Base-by-base conservation (phyloP, 2,113 vertebrate genomes). In the Callocephalon fimbriatum region DNA sequence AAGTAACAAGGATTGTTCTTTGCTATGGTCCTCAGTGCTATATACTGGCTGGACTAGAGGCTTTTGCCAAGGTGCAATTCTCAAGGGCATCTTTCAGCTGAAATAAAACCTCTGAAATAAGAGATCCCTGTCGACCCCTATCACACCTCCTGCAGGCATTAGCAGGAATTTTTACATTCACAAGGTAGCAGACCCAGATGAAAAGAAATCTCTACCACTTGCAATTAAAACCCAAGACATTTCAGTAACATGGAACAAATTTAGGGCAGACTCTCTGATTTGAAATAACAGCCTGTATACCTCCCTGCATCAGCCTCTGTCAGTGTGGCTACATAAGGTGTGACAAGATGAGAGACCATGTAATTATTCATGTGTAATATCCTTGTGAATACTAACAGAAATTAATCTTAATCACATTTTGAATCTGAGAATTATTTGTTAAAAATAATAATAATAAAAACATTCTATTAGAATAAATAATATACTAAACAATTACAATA, bases 91-190 rank as follows among this genome's bases (percentile, higher is more conserved):
- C 63, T 77, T 93, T 83, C 66, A 71, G 51, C 38, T 71, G 82
- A 95, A 95, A 90, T 37, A 90, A 92, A 86, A 79, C 10, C 37
- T 83, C 65, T 74, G 63, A 54, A 96, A 88, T 63, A 83, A 92
- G 88, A 92, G 79, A 86, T 86, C 70, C n/a, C 79, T 44, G 35
- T 54, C 6, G 7, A 76, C 44, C 65, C 76, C 59, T 51, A 67
- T 50, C 90, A 53, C 62, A 83, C 50, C 90, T 97, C 92, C 85
- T 92, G 85, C 68, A 74, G 79, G 65, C 19, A 1, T 45, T 38
- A 74, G 82, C 38, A 84, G 59, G 79, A 81, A 90, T 21, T 92
- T 93, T 79, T 77, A 63, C 40, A 51, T 51, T 80, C 90, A 80
- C 45, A 71, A 47, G 40, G 44, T 37, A 85, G 73, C 68, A 87